Conservation (phyloP, 2,113 vertebrate species). For the Brevimyrus niger region DNA sequence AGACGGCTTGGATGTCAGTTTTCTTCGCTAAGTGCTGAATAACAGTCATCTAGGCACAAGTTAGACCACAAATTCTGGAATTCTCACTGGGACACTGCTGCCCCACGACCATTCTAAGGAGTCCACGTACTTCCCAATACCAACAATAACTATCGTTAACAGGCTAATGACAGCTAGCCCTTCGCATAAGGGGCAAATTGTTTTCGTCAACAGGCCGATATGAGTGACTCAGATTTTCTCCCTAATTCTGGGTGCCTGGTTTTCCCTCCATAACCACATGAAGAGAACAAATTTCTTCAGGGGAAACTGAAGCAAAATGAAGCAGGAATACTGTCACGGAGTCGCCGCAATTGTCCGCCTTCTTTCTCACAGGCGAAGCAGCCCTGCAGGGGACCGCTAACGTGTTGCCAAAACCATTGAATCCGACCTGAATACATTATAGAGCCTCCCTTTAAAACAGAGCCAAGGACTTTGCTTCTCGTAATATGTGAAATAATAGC, state of each 20-base stretch:
- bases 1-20: not conserved
- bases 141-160: not conserved
- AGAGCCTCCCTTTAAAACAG: constrained; percentile 67
- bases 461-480: constrained; percentile 65
- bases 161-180: not conserved
- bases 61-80: not conserved
- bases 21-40: not conserved
- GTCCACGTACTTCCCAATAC: not conserved
- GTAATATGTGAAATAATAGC: constrained; percentile 64
- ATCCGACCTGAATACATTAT: constrained; percentile 65
- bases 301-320: constrained; percentile 29
- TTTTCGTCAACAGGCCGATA: not conserved
- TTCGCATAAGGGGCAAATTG: not conserved
- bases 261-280: not conserved
- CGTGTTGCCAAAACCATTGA: constrained; percentile 54
- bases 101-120: not conserved
- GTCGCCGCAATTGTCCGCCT: constrained; percentile 54
- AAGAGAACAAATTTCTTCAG: constrained; percentile 32
- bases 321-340: constrained; percentile 29
- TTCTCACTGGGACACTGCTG: not conserved
- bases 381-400: constrained; percentile 43
- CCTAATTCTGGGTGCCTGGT: not conserved
- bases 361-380: constrained; percentile 42
- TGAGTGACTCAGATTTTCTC: not conserved
- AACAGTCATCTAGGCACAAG: not conserved